Conservation (phyloP, 2,797 vertebrate genomes). For the Podargus strigoides region DNA sequence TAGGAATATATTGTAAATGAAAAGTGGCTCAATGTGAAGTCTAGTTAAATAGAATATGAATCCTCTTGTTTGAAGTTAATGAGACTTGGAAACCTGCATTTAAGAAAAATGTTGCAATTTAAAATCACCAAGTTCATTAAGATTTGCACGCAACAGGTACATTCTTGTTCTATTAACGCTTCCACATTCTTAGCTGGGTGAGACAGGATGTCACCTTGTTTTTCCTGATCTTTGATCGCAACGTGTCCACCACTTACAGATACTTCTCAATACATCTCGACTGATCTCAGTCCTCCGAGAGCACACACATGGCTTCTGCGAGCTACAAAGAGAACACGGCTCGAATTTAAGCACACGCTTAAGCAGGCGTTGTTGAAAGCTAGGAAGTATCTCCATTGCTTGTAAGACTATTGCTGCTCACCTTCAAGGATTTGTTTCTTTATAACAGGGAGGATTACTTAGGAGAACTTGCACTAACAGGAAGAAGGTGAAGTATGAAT, state of each 20-base stretch:
- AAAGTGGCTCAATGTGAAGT: conserved; percentile 69
- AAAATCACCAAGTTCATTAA: conserved; percentile 17
- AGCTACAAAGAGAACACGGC: neutral
- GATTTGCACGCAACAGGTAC: neutral
- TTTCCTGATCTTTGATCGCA: neutral
- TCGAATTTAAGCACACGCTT: neutral
- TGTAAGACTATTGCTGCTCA: neutral
- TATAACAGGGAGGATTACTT: neutral
- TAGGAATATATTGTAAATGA: conserved; percentile 73
- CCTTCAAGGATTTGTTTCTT: neutral
- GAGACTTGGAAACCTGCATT: conserved; percentile 42
- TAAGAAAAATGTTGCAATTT: conserved; percentile 33
- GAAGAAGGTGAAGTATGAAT: neutral
- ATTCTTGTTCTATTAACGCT: neutral
- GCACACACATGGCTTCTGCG: neutral
- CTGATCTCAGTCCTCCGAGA: neutral
- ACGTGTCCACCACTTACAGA: neutral
- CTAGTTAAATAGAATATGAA: conserved; percentile 71
- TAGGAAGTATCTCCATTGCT: neutral
- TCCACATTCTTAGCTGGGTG: neutral
- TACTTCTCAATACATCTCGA: neutral
- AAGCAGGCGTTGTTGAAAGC: neutral
- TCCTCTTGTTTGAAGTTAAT: conserved; percentile 72
- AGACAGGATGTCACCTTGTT: neutral
- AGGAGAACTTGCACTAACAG: neutral